Percentiles rank a stretch among this genome's conserved stretches.
Evolutionary conservation across 2,888 invertebrate species (phyloP).

Genomic region (Muscina levida): DNA sequence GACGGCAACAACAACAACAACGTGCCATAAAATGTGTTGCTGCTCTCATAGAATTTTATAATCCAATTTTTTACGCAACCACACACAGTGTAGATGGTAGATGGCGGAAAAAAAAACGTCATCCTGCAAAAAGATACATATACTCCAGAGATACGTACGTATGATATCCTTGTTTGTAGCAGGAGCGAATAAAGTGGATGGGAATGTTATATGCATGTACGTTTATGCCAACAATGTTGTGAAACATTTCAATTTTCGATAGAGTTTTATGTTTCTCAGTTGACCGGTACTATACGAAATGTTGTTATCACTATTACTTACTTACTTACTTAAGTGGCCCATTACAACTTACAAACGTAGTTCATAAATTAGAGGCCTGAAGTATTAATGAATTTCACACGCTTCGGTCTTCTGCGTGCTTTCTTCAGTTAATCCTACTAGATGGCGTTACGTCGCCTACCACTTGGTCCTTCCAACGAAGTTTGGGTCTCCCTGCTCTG

Average conservation of each 20-base stretch:
- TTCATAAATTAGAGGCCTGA: too few relatives aligned
- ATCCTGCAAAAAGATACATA: background rate
- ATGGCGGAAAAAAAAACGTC: slow-evolving; percentile 24
- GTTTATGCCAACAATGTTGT: slow-evolving; percentile 21
- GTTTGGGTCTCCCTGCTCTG: too few relatives aligned
- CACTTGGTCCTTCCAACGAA: too few relatives aligned
- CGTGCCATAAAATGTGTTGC: slow-evolving; percentile 58
- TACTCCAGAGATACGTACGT: background rate
- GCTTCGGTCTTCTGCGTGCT: too few relatives aligned
- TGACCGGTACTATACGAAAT: too few relatives aligned
- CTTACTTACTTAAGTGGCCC: too few relatives aligned
- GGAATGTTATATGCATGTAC: slow-evolving; percentile 13
- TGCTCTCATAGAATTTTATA: slow-evolving; percentile 68
- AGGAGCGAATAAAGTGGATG: background rate
- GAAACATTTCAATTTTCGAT: slow-evolving; percentile 51
- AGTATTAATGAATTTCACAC: too few relatives aligned
- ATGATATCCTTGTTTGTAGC: background rate
- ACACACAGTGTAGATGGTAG: slow-evolving; percentile 47
- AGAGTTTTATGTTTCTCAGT: background rate
- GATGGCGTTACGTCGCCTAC: too few relatives aligned
- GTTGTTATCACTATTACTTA: too few relatives aligned
- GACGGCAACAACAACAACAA: background rate
- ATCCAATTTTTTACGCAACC: slow-evolving; percentile 71
- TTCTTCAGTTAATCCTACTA: too few relatives aligned
- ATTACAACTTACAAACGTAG: too few relatives aligned